Base-by-base conservation (phyloP, 2,888 invertebrate species). In the Agonopterix alstromeriana region DNA sequence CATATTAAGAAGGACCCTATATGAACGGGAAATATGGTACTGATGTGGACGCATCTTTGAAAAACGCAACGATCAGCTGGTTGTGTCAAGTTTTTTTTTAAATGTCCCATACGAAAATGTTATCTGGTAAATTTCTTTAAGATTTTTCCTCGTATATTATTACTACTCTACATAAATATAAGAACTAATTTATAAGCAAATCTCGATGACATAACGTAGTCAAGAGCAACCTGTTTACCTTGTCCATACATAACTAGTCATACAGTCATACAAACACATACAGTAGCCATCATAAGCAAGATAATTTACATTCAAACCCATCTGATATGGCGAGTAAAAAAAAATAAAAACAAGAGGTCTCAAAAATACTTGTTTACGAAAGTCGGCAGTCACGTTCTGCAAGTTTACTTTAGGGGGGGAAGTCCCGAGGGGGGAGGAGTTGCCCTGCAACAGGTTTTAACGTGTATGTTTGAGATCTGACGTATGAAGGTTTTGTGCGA, bases 341-440 rank as follows among this genome's bases (percentile, higher is more conserved):
- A 10, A 35, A 47, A 47, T n/a, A 36, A 47, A 47, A 35, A 42
- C 35, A 14, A n/a, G 35, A 41, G 46, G 48, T 49, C 14, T 46
- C 40, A 49, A 54, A 54, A 50, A 52, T 27, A 52, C 54, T 56
- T 56, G 56, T 56, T 56, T 54, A 50, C 53, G 46, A 50, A 52
- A 43, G 48, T 48, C 49, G 43, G 40, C 47, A 14, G 48, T 44
- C 53, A 51, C 46, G 54, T 53, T 49, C 48, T 2, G 47, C 43
- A 48, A 45, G 42, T 48, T 43, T 14, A 42, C 17, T 17, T 38
- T 10, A 36, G 46, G 36, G 36, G 36, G 36, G 42, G 27, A 27
- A 27, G 27, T 27, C 27, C 27, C 27, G n/a, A 36, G 47, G 46
- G 48, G 50, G 47, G 47, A 40, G 43, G 48, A 38, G 48, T 43